Conservation (phyloP, 2,797 vertebrate species). For the Hydrophis major region DNA sequence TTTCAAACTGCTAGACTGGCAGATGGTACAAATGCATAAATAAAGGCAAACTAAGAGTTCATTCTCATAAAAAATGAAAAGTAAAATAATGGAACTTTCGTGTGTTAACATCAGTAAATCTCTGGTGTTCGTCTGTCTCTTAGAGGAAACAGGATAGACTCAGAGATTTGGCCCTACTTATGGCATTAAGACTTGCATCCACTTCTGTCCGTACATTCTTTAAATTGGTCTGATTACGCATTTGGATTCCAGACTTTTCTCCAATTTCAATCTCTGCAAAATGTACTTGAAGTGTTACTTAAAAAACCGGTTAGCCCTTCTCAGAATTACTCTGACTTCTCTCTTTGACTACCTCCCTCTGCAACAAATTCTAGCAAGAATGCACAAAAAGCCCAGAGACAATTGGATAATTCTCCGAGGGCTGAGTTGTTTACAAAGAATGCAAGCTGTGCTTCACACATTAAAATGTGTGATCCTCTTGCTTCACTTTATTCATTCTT, state of each 20-base stretch:
- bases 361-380: background rate
- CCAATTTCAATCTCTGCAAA: background rate
- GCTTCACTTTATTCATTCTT: background rate
- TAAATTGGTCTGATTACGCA: background rate
- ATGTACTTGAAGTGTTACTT: background rate
- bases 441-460: background rate
- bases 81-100: background rate
- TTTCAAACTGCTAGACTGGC: background rate
- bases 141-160: background rate
- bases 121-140: background rate
- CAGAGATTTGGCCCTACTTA: background rate
- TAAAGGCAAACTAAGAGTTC: background rate
- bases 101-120: background rate
- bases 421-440: background rate
- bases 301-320: slow-evolving; percentile 23
- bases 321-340: background rate
- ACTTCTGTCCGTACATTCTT: background rate
- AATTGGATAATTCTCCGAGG: background rate
- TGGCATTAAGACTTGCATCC: background rate
- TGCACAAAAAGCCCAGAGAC: background rate
- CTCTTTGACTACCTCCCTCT: background rate
- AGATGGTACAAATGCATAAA: background rate
- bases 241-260: background rate
- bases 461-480: background rate
- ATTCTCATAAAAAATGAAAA: background rate